Conservation (phyloP, 2,113 vertebrate genomes). For the Caracal caracal region DNA sequence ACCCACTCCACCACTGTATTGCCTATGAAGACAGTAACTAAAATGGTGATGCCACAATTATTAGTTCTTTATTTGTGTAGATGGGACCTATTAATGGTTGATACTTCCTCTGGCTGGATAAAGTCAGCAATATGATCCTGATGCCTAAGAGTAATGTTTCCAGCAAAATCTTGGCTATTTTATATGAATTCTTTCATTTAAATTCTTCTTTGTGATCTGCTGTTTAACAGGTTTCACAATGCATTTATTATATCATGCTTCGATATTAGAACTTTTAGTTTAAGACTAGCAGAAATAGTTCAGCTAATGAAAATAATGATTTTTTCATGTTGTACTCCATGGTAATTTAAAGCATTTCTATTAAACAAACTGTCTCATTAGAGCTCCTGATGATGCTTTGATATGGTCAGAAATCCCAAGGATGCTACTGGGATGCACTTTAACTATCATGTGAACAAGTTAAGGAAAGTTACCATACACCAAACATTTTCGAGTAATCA, state of each 20-base stretch:
- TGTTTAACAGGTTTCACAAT: constrained; percentile 81
- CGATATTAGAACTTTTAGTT: constrained; percentile 82
- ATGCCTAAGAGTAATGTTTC: background rate
- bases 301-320: constrained; percentile 86
- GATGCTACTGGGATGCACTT: constrained; percentile 82
- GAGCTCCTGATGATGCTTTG: constrained; percentile 85
- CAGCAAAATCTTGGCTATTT: background rate
- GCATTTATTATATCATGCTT: constrained; percentile 82
- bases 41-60: background rate
- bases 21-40: background rate
- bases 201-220: constrained; percentile 74
- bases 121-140: background rate
- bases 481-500: constrained; percentile 78
- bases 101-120: background rate
- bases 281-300: constrained; percentile 81
- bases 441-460: constrained; percentile 80
- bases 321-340: constrained; percentile 85
- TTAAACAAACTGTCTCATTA: constrained; percentile 87
- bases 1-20: background rate
- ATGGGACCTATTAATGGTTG: background rate
- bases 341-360: constrained; percentile 85
- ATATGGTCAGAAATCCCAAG: constrained; percentile 85
- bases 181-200: constrained; percentile 66
- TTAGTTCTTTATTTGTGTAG: background rate
- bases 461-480: constrained; percentile 75